phyloP scores from a whole-genome alignment of 2,888 invertebrate species.

The Luperina testacea region DNA sequence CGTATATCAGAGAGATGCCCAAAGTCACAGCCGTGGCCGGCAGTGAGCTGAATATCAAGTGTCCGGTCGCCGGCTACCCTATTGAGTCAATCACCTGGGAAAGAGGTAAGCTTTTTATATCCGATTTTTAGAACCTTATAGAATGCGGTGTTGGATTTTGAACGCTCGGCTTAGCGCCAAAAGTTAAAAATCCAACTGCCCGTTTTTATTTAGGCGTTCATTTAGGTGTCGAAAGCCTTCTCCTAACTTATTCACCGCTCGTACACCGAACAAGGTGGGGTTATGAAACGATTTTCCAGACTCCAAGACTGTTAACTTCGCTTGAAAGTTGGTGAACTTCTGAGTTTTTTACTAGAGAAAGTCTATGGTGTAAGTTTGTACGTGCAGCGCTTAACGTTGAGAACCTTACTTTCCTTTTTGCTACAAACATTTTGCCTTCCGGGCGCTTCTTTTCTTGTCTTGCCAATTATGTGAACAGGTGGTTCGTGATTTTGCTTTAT shows the following conservation, averaged over 20 bases:
- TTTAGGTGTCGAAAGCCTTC: not conserved
- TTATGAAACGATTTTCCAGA: slow-evolving; percentile 41
- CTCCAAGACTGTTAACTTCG: slow-evolving; percentile 51
- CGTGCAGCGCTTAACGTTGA: slow-evolving; percentile 44
- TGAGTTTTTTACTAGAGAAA: slow-evolving; percentile 42
- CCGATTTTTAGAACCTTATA: not conserved
- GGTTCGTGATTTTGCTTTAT: slow-evolving; percentile 29
- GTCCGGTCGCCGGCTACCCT: slow-evolving; percentile 97
- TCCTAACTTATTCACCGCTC: slow-evolving; percentile 40
- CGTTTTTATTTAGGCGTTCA: not conserved
- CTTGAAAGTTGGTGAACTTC: slow-evolving; percentile 47
- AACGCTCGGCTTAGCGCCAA: not conserved
- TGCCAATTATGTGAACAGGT: slow-evolving; percentile 46
- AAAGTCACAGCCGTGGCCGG: slow-evolving; percentile 97
- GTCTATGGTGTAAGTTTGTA: slow-evolving; percentile 46
- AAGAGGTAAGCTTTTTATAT: slow-evolving; percentile 91
- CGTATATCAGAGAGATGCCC: slow-evolving; percentile 96
- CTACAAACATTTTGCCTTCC: slow-evolving; percentile 17
- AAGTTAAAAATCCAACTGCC: not conserved
- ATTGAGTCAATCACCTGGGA: slow-evolving; percentile 97
- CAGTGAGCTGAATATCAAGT: slow-evolving; percentile 95
- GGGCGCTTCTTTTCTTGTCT: slow-evolving; percentile 21
- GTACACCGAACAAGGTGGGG: slow-evolving; percentile 46
- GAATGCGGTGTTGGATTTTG: not conserved
- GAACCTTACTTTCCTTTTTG: slow-evolving; percentile 24